These are phyloP conservation scores for Ethmia dodecea DNA, from an alignment of 2,888 invertebrate genomes.

Conservation along the genomic window DNA sequence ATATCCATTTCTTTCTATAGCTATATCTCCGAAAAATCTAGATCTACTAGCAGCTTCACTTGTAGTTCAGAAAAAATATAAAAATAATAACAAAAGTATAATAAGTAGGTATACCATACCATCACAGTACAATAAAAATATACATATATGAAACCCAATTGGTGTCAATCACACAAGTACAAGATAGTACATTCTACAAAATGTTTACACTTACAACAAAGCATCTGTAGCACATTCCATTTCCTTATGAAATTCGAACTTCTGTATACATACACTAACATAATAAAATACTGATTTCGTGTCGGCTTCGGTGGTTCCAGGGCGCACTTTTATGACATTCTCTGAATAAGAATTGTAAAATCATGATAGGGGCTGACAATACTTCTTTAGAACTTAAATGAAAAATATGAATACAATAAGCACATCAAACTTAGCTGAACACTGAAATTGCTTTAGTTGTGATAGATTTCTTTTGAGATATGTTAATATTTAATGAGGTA, in stretches of 20 bases:
- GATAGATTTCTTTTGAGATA: conserved; percentile 21
- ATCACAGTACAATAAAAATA: conserved; percentile 41
- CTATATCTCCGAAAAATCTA: not conserved
- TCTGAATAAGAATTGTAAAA: too few species aligned
- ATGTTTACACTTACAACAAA: conserved; percentile 16
- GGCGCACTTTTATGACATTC: too few species aligned
- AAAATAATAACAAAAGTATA: conserved; percentile 31
- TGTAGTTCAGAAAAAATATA: conserved; percentile 4
- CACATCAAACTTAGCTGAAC: not conserved
- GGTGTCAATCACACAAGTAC: conserved; percentile 24
- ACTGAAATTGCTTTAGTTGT: conserved; percentile 5
- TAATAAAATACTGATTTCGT: too few species aligned
- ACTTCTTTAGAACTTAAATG: too few species aligned
- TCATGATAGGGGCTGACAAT: too few species aligned
- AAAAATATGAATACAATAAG: too few species aligned
- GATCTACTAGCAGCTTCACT: not conserved
- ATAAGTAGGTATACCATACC: conserved; percentile 38
- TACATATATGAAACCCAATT: conserved; percentile 18
- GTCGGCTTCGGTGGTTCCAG: too few species aligned
- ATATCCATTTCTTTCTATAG: too few species aligned
- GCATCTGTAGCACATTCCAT: conserved; percentile 16
- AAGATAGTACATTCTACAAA: conserved; percentile 21
- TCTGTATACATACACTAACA: too few species aligned
- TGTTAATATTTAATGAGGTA: conserved; percentile 24
- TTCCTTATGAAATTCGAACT: too few species aligned